phyloP scores from a whole-genome alignment of 2,797 vertebrate genomes.

The Tadarida brasiliensis region DNA sequence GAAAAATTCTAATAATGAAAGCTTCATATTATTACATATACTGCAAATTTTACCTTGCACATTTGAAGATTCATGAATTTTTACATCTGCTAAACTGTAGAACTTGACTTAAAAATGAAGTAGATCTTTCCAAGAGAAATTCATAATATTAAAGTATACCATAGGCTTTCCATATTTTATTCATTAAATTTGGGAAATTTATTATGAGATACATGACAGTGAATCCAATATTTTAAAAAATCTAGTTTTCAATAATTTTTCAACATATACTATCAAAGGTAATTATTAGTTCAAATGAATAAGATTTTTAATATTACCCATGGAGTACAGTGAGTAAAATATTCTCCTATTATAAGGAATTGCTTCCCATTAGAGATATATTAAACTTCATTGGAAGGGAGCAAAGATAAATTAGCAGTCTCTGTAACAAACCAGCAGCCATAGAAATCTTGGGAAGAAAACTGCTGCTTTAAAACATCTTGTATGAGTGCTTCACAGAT shows the following conservation, averaged over 20 bases:
- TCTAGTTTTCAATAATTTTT: conserved; percentile 1
- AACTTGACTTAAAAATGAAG: conserved; percentile 4
- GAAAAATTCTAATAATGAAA: background rate
- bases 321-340: background rate
- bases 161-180: background rate
- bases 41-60: background rate
- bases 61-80: background rate
- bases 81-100: background rate
- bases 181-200: conserved; percentile 5
- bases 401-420: background rate
- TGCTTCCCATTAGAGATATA: conserved; percentile 18
- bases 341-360: conserved; percentile 18
- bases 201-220: background rate
- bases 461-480: background rate
- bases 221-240: background rate
- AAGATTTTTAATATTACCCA: conserved; percentile 37
- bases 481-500: background rate
- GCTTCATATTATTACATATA: background rate
- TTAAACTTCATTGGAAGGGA: conserved; percentile 30
- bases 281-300: conserved; percentile 36
- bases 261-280: background rate
- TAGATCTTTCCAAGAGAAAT: background rate
- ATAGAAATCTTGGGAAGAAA: background rate
- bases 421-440: background rate
- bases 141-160: background rate